phyloP scores from a whole-genome alignment of 2,797 vertebrate genomes.

The Geotrypetes seraphini region DNA sequence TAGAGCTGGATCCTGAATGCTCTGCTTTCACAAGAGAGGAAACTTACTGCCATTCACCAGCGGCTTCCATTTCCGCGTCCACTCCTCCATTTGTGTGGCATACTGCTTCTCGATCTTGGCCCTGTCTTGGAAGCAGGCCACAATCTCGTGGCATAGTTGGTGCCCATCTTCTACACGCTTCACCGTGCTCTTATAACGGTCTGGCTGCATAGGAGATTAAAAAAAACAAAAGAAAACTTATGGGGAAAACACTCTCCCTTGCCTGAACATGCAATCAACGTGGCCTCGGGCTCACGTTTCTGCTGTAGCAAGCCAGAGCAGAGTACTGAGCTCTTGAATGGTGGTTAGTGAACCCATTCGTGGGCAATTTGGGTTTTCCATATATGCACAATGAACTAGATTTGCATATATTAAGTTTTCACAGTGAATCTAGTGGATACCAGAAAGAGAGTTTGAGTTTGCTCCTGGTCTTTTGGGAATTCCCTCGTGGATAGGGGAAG shows the following conservation, averaged over 20 bases:
- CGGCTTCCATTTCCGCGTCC: slow-evolving; percentile 66
- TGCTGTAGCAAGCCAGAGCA: too few species aligned
- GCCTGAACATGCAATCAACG: not conserved
- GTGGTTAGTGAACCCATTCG: fast-evolving
- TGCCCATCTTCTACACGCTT: slow-evolving; percentile 66
- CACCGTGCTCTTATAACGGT: slow-evolving; percentile 66
- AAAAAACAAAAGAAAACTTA: not conserved
- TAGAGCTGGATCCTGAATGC: too few species aligned
- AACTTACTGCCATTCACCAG: slow-evolving; percentile 67
- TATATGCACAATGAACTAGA: too few species aligned
- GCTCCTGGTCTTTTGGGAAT: too few species aligned
- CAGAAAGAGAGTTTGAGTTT: too few species aligned
- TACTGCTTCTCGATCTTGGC: slow-evolving; percentile 71
- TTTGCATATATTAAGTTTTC: too few species aligned
- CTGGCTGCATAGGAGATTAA: slow-evolving; percentile 51
- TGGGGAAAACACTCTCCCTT: not conserved
- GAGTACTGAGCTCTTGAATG: fast-evolving
- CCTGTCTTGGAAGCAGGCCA: slow-evolving; percentile 71
- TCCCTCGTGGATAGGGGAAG: too few species aligned
- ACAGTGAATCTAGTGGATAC: too few species aligned
- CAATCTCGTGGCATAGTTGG: slow-evolving; percentile 68
- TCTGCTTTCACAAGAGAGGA: too few species aligned
- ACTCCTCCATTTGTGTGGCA: slow-evolving; percentile 61
- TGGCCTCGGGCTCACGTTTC: fast-evolving
- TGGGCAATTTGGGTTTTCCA: too few species aligned